phyloP scores from a whole-genome alignment of 2,888 invertebrate species.

The Lasioglossum malachurum region DNA sequence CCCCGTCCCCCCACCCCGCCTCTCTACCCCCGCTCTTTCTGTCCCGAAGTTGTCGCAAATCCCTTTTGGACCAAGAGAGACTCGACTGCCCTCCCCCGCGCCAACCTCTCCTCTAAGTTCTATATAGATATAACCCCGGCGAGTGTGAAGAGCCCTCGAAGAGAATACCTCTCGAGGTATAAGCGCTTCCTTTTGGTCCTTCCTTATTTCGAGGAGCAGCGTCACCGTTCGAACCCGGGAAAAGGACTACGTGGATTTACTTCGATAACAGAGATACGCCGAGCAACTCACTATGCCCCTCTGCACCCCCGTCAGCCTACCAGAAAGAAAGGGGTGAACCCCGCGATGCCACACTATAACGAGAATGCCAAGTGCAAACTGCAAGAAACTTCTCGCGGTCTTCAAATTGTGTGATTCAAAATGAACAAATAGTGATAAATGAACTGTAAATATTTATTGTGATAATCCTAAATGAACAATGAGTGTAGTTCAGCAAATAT shows the following conservation, averaged over 20 bases:
- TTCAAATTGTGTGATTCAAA: neutral
- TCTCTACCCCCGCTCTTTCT: slow-evolving; percentile 9
- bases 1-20: neutral
- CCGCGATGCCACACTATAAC: neutral
- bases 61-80: slow-evolving; percentile 65
- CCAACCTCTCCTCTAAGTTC: neutral
- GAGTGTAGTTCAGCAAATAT: neutral
- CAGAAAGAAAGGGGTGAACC: slow-evolving; percentile 31
- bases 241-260: slow-evolving; percentile 72
- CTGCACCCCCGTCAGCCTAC: slow-evolving; percentile 6
- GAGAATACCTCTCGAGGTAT: slow-evolving; percentile 71
- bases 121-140: slow-evolving; percentile 27
- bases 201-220: slow-evolving; percentile 68
- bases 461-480: no score
- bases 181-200: slow-evolving; percentile 66
- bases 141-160: slow-evolving; percentile 60
- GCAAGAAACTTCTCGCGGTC: neutral
- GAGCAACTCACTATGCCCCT: slow-evolving; percentile 62
- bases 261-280: slow-evolving; percentile 73
- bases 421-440: no score
- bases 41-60: slow-evolving; percentile 65
- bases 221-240: slow-evolving; percentile 57
- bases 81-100: slow-evolving; percentile 34
- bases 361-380: neutral
- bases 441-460: no score